These are phyloP conservation scores for Percopsis omiscomaycus DNA, from an alignment of 2,797 vertebrate genomes.

Conservation along the genomic window DNA sequence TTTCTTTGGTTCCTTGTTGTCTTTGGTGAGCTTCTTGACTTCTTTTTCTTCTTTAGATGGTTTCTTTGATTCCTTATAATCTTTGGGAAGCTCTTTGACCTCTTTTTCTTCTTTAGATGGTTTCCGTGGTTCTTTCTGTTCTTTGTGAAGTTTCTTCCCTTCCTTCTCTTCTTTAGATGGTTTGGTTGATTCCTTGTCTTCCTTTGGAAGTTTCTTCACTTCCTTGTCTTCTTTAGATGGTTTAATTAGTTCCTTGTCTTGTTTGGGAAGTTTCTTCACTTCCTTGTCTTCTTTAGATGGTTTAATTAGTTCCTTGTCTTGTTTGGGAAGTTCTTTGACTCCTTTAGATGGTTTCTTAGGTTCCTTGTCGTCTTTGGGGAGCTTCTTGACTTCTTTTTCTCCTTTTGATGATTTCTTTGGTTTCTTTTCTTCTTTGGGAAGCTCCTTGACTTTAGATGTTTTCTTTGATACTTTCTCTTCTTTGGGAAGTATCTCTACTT, in stretches of 20 bases:
- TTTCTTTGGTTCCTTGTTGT: constrained; percentile 22
- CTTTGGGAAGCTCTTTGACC: not conserved
- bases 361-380: not conserved
- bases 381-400: not conserved
- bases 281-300: not conserved
- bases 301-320: not conserved
- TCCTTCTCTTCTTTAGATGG: constrained; percentile 1
- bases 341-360: not conserved
- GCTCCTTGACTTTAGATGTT: not conserved
- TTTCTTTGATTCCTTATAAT: not conserved
- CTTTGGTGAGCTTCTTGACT: not conserved
- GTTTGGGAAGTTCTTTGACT: not conserved
- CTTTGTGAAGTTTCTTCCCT: not conserved
- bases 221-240: not conserved
- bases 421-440: not conserved
- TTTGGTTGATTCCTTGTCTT: not conserved
- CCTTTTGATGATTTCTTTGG: not conserved
- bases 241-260: not conserved
- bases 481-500: not conserved
- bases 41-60: constrained; percentile 1
- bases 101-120: not conserved
- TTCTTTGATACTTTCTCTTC: not conserved
- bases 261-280: not conserved
- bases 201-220: not conserved
- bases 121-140: not conserved